Percentiles rank a stretch among this genome's conserved stretches.
phyloP scores from a whole-genome alignment of 1,140 invertebrate genomes.

The Nasonia longicornis region DNA sequence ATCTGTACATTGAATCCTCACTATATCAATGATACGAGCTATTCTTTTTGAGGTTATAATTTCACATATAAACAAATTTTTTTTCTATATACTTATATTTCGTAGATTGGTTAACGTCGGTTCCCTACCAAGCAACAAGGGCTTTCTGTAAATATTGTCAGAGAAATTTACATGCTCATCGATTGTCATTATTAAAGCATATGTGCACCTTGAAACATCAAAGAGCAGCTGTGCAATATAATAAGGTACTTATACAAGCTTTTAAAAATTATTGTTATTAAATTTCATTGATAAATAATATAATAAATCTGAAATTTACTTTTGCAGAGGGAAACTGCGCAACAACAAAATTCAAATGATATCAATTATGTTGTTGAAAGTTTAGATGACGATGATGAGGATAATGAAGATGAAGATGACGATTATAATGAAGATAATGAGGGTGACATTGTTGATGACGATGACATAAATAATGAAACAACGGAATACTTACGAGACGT shows the following conservation, averaged over 20 bases:
- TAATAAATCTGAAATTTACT: not conserved
- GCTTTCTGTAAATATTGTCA: constrained; percentile 73
- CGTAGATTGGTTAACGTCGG: constrained; percentile 71
- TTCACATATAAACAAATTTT: not conserved
- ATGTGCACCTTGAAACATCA: constrained; percentile 73
- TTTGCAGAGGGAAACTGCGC: not conserved
- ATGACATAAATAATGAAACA: constrained; percentile 48
- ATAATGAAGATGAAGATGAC: constrained; percentile 50
- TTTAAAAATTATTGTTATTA: not conserved
- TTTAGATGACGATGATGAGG: constrained; percentile 55
- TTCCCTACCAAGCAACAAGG: constrained; percentile 68
- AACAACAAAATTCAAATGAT: constrained; percentile 53
- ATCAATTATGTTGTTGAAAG: constrained; percentile 59
- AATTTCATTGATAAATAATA: not conserved
- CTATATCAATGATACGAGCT: constrained; percentile 13
- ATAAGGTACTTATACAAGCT: constrained; percentile 5
- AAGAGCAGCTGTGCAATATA: constrained; percentile 65
- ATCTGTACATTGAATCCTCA: not conserved
- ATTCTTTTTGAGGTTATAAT: not conserved
- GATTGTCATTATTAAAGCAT: constrained; percentile 72
- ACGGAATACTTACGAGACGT: constrained; percentile 49
- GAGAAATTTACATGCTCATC: constrained; percentile 73
- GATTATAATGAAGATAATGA: constrained; percentile 52
- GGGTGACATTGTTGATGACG: constrained; percentile 51
- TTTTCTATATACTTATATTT: constrained; percentile 23